Base-by-base conservation (phyloP, 2,888 invertebrate genomes). In the Notodonta dromedarius region DNA sequence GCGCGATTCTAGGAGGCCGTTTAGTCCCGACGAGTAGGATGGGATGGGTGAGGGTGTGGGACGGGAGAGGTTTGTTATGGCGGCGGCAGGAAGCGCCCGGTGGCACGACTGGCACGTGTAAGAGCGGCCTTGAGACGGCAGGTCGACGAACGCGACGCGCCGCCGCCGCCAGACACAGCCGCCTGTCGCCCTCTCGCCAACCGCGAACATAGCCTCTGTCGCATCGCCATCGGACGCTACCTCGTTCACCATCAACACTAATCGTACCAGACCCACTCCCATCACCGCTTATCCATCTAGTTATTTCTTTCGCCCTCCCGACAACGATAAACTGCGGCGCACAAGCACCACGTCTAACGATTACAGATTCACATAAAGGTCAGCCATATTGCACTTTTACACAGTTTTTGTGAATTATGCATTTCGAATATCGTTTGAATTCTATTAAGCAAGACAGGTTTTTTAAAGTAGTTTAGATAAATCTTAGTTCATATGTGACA, bases 41-140 rank as follows among this genome's bases (percentile, higher is more conserved):
- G 77, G 78, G 75, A 69, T 73, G 69, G 71, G 77, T 55, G 69
- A 67, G 82, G 78, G 80, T 79, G 82, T 82, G 83, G 79, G 83
- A 84, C 78, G 86, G 84, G 88, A 84, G 88, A 82, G 88, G 89
- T 88, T 90, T 91, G 90, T 91, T 91, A 90, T 91, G 91, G 89
- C 90, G 89, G 86, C 86, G 89, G 87, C 88, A 89, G 91, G 87
- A 89, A 90, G 88, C 89, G 88, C 82, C 86, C 87, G 81, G 84
- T 86, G 89, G 90, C 90, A 85, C 90, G 89, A 74, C 83, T 80
- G 89, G 89, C 90, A 89, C 92, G 91, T 89, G 91, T 91, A 90
- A 88, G 83, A 83, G 84, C 91, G 91, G 90, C 91, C 91, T 91
- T 91, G 92, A 90, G 90, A 90, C 91, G 85, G 83, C 83, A 83